Percentiles rank a stretch among this genome's conserved stretches.
These are phyloP conservation scores for Podilymbus podiceps DNA, from an alignment of 2,113 vertebrate species.

Conservation along the genomic window DNA sequence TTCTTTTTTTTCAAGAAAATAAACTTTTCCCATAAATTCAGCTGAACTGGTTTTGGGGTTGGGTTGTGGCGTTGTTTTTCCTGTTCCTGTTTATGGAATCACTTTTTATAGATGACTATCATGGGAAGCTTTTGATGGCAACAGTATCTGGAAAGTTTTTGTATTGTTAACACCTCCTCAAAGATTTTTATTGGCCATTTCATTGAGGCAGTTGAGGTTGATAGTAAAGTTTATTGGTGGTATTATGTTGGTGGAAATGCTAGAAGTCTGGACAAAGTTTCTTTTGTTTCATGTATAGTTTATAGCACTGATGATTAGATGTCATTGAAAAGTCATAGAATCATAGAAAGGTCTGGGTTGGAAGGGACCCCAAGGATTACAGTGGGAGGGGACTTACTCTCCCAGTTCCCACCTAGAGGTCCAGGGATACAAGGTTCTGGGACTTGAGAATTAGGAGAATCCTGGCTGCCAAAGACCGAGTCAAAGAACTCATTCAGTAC, in stretches of 20 bases:
- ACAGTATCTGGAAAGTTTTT: not conserved
- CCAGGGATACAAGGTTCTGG: no score
- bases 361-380: no score
- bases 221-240: not conserved
- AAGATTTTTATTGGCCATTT: not conserved
- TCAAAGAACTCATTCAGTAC: no score
- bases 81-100: not conserved
- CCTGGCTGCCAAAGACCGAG: no score
- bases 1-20: not conserved
- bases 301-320: not conserved
- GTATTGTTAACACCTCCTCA: not conserved
- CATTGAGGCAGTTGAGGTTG: not conserved
- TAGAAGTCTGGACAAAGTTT: not conserved
- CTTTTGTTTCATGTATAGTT: not conserved
- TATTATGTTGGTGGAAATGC: not conserved
- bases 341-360: no score
- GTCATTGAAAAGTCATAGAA: not conserved
- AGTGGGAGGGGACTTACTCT: no score
- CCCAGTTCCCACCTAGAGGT: no score
- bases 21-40: not conserved
- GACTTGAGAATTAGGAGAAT: no score
- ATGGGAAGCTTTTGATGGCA: not conserved
- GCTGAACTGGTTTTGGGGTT: fast-evolving
- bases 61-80: fast-evolving
- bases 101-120: not conserved